Evolutionary conservation across 2,113 vertebrate species (phyloP).

Genomic region (Mohoua ochrocephala): DNA sequence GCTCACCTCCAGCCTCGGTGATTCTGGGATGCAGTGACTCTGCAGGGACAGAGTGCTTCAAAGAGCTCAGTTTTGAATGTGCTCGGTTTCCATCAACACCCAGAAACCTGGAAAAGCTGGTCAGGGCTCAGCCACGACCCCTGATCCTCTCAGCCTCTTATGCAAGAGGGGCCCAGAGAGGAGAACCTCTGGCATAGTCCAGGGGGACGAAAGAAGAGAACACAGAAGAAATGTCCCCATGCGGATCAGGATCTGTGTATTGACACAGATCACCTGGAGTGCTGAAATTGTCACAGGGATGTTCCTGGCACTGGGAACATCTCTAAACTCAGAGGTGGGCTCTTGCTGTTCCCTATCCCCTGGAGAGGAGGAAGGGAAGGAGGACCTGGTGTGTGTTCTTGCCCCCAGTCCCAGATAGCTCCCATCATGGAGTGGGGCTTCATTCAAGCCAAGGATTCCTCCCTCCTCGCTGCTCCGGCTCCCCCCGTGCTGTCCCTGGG

Average conservation of each 20-base stretch:
- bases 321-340: neutral
- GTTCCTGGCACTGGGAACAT: neutral
- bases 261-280: neutral
- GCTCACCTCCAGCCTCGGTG: too few species aligned
- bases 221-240: neutral
- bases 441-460: fast-evolving
- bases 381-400: neutral
- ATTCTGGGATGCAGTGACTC: neutral
- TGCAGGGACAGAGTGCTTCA: neutral
- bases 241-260: neutral
- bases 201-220: neutral
- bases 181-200: neutral
- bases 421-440: fast-evolving
- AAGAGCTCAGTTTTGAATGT: neutral
- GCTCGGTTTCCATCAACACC: neutral
- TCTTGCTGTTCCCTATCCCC: neutral
- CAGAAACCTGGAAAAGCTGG: neutral
- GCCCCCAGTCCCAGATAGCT: neutral
- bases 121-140: neutral
- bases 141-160: neutral
- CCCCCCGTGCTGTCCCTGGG: fast-evolving
- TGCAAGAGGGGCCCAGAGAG: neutral
- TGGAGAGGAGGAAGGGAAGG: neutral
- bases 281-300: neutral
- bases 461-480: too few species aligned